Conservation (phyloP, 2,888 invertebrate genomes). For the Chrysomela aeneicollis region DNA sequence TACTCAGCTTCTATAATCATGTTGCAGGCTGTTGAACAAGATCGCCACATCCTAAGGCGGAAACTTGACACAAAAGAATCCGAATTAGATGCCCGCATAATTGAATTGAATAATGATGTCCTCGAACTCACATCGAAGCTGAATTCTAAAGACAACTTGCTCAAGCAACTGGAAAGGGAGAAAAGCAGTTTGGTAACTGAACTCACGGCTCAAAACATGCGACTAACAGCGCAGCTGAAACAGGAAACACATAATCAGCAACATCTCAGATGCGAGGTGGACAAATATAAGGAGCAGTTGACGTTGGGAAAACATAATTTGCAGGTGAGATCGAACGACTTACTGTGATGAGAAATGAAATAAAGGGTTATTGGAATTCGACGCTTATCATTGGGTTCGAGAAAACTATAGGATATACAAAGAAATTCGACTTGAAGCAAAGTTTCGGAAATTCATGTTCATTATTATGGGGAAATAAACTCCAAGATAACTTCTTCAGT, state of each 20-base stretch:
- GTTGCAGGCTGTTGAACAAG: slow-evolving; percentile 88
- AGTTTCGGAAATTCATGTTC: too few relatives aligned
- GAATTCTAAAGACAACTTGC: slow-evolving; percentile 68
- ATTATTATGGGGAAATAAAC: too few relatives aligned
- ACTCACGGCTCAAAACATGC: slow-evolving; percentile 83
- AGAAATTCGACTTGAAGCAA: too few relatives aligned
- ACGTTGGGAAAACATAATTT: slow-evolving; percentile 68
- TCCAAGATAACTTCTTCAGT: too few relatives aligned
- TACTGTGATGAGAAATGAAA: slow-evolving; percentile 1
- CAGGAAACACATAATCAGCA: slow-evolving; percentile 83
- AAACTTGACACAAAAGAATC: slow-evolving; percentile 86
- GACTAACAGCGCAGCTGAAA: slow-evolving; percentile 85
- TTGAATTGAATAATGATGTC: slow-evolving; percentile 90
- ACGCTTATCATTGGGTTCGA: too few relatives aligned
- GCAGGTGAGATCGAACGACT: slow-evolving; percentile 64
- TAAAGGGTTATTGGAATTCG: too few relatives aligned
- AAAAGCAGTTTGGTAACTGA: slow-evolving; percentile 79
- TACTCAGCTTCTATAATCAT: slow-evolving; percentile 22
- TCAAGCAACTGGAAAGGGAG: slow-evolving; percentile 78
- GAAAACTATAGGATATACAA: too few relatives aligned
- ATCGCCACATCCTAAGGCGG: slow-evolving; percentile 86
- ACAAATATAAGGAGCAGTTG: slow-evolving; percentile 84
- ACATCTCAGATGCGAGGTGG: slow-evolving; percentile 80
- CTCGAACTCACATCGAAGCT: slow-evolving; percentile 80
- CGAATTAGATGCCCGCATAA: slow-evolving; percentile 85